Evolutionary conservation across 2,797 vertebrate genomes (phyloP).

Genomic region (Podarcis siculus): DNA sequence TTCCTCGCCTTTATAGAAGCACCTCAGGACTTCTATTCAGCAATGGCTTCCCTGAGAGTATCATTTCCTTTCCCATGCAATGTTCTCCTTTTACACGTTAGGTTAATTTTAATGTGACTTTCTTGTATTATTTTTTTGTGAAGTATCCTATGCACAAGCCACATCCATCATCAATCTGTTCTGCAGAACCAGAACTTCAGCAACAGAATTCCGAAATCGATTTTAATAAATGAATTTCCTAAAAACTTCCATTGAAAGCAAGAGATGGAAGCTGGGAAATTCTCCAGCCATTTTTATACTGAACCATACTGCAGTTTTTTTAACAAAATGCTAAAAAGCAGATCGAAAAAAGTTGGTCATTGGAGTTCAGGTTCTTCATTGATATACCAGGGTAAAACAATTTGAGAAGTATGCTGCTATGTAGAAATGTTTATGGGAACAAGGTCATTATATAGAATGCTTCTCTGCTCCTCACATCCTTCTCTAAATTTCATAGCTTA

Average conservation of each 20-base stretch:
- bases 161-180: background rate
- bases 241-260: background rate
- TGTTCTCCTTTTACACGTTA: background rate
- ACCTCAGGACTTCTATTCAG: background rate
- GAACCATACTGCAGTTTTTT: background rate
- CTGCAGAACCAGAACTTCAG: background rate
- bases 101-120: background rate
- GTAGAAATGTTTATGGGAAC: background rate
- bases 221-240: background rate
- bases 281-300: background rate
- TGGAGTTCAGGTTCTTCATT: slow-evolving; percentile 16
- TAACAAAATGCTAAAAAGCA: background rate
- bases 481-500: background rate
- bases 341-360: background rate
- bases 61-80: background rate
- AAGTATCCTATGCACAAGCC: background rate
- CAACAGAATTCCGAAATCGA: background rate
- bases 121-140: background rate
- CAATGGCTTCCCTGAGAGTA: background rate
- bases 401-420: background rate
- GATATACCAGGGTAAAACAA: background rate
- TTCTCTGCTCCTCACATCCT: background rate
- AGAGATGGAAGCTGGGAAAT: background rate
- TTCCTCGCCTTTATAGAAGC: background rate
- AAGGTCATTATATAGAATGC: background rate